Conservation (phyloP, 2,797 vertebrate genomes). For the Sandelia bainsii region DNA sequence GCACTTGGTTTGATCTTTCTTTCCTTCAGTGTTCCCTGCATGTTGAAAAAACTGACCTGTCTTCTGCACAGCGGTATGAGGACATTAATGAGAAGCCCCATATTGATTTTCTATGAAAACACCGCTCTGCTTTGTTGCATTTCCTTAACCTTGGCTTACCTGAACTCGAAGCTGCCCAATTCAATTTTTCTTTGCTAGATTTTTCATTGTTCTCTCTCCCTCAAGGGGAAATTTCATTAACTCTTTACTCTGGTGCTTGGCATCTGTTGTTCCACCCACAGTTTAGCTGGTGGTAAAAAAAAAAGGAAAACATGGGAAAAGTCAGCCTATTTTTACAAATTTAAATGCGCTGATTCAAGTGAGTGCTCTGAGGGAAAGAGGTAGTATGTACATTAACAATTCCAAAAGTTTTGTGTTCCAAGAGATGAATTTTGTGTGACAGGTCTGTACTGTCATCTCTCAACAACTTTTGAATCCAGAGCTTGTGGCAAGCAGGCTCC, state of each 20-base stretch:
- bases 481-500: constrained; percentile 48
- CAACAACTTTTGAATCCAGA: constrained; percentile 40
- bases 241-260: constrained; percentile 52
- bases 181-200: constrained; percentile 65
- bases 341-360: constrained; percentile 9
- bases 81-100: constrained; percentile 74
- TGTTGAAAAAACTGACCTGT: constrained; percentile 56
- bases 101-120: constrained; percentile 82
- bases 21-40: constrained; percentile 30
- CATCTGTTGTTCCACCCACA: constrained; percentile 56
- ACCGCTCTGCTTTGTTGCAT: constrained; percentile 73
- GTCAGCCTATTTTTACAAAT: constrained; percentile 21
- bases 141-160: constrained; percentile 78
- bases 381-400: constrained; percentile 28
- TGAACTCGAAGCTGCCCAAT: constrained; percentile 69
- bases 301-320: constrained; percentile 11
- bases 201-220: constrained; percentile 57
- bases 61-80: constrained; percentile 53
- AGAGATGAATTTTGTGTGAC: constrained; percentile 42
- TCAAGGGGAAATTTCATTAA: constrained; percentile 73
- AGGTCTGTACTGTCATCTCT: constrained; percentile 57
- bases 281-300: constrained; percentile 9
- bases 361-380: constrained; percentile 13
- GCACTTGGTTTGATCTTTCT: constrained; percentile 32
- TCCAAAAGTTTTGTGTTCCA: constrained; percentile 35